These are phyloP conservation scores for Halcyon badia DNA, from an alignment of 2,797 vertebrate species.

Conservation along the genomic window DNA sequence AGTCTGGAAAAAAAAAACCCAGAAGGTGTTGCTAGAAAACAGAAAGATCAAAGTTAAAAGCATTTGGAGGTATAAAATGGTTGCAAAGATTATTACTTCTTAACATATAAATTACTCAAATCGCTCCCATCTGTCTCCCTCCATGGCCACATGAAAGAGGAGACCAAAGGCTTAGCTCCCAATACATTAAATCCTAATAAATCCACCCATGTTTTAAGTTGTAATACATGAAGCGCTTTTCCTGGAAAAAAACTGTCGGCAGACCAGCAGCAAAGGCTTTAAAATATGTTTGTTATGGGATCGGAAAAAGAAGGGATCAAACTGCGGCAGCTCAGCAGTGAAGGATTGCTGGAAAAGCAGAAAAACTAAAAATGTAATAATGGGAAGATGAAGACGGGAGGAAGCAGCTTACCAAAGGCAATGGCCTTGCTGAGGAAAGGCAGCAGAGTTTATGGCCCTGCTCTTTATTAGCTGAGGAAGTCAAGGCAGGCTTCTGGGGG, in stretches of 20 bases:
- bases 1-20: not conserved
- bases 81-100: constrained; percentile 56
- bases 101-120: constrained; percentile 65
- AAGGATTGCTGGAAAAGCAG: constrained; percentile 62
- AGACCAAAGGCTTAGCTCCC: constrained; percentile 60
- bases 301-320: constrained; percentile 58
- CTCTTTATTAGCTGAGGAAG: constrained; percentile 53
- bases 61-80: constrained; percentile 37
- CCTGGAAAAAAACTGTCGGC: constrained; percentile 35
- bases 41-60: constrained; percentile 69
- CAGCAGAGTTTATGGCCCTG: constrained; percentile 22
- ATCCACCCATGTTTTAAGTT: constrained; percentile 57
- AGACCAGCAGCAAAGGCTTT: constrained; percentile 44
- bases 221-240: constrained; percentile 51
- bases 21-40: constrained; percentile 46
- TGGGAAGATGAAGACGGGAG: constrained; percentile 6
- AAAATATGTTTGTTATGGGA: constrained; percentile 65
- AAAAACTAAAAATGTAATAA: constrained; percentile 67
- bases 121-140: constrained; percentile 48
- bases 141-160: constrained; percentile 26
- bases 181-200: constrained; percentile 60
- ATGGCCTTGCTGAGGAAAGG: constrained; percentile 31
- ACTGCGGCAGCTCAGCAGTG: not conserved
- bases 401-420: constrained; percentile 45
- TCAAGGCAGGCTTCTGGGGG: not conserved